Evolutionary conservation across 2,797 vertebrate genomes (phyloP), one percentile per base, ranked within the genome.

Genomic region (Alosa sapidissima): DNA sequence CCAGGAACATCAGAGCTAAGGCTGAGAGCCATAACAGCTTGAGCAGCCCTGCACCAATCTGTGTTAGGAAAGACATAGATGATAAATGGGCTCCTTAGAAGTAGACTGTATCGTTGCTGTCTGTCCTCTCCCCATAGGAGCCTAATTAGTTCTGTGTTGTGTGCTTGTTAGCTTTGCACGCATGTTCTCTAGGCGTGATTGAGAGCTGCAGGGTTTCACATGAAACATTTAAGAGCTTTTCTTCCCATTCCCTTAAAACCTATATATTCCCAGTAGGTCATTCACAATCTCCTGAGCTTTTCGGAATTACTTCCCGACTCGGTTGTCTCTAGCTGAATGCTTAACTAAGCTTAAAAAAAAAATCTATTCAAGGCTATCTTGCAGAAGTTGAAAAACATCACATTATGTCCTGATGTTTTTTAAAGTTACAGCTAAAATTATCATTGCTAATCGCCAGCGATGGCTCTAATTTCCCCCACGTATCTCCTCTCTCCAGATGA

Each of bases 121-220:
- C 68, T 75, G 0, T 10, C 24, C 28, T 45, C 13, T 21, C 16
- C 36, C 72, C 72, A 45, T 4, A 78, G 19, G 72, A 78, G 72
- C 3, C 72, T 78, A 78, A 78, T 78, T 78, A 78, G 36, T 21
- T 78, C 4, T 36, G 13, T 47, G 72, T 45, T 78, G 41, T 13
- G 5, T 78, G 72, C 36, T 78, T 78, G 72, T 78, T 7, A 47
- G 36, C 36, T 13, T 33, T 13, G 16, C 21, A 10, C 5, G 36
- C 68, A 5, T 16, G 33, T 45, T 75, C 65, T 72, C 9, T 36
- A 19, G 41, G 45, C 16, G 41, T 78, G 72, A 78, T 78, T 47
- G 72, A 78, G 19, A 78, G 72, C 72, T 78, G 36, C 41, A 47
- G 72, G 72, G 36, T 78, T 78, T 45, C 19, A 78, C 36, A 78